Evolutionary conservation across 1,140 invertebrate species (phyloP), one percentile per base, ranked within the genome.

Genomic region (Caenorhabditis tropicalis): DNA sequence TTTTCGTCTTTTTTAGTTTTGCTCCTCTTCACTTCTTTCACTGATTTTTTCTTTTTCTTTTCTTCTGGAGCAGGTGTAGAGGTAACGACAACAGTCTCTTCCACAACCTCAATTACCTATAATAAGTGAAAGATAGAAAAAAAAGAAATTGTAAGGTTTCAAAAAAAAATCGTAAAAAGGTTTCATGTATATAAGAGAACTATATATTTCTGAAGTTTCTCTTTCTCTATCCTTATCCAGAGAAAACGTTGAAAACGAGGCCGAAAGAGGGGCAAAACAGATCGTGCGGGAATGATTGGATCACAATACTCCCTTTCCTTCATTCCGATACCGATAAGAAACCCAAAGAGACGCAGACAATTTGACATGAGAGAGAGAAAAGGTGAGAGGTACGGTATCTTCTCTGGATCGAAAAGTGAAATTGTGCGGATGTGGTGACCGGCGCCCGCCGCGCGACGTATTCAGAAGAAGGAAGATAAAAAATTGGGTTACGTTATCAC

Each of bases 401-500:
- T 43, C n/a, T 21, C 36, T 74, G 65, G 65, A 74, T 74, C 65
- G 65, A 74, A 74, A 74, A 74, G 65, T 74, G 65, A 74, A 74
- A 74, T 12, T 43, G 19, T 7, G 10, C 16, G 36, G 6, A 27
- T 21, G 36, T 10, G 65, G 65, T 46, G 36, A n/a, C 24, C 15
- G 65, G 65, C 65, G 65, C 65, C 65, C 65, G 21, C 65, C 65
- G 36, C 65, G 53, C 53, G 36, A 19, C 10, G 21, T n/a, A 74
- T 36, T 19, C 12, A 43, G 39, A 12, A 43, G 12, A 12, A 39
- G 36, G 43, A 39, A 24, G 36, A 43, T 74, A 74, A 74, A 74
- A 74, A 74, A 74, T 74, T 74, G 65, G 65, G 65, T 74, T 74
- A 74, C 65, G 65, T 74, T 74, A 43, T 74, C 65, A 74, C 43